Evolutionary conservation across 2,113 vertebrate genomes (phyloP), one percentile per base, ranked within the genome.

Genomic region (Pollimyrus isidori): DNA sequence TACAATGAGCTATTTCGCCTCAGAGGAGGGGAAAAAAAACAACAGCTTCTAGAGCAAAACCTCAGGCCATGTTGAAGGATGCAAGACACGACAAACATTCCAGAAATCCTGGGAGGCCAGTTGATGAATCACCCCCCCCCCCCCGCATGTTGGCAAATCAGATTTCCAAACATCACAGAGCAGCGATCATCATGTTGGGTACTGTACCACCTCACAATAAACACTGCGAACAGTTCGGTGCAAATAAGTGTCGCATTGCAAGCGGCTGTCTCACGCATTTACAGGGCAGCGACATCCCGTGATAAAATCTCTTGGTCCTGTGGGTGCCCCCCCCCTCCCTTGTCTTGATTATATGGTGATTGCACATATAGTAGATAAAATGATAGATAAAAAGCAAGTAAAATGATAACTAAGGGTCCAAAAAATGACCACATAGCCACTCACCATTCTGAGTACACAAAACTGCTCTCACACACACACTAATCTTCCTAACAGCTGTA

Each of bases 1-100:
- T 89, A 89, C 21, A 89, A 76, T 89, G 92, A 93, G 91, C 91
- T 80, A 88, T 80, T 88, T 56, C 39, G 49, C 23, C 35, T 19
- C 23, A 35, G 7, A 49, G 26, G 11, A n/a, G 10, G 11, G 13
- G 6, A 50, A 17, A 30, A 48, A 7, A n/a, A 1, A 23, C 19
- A 6, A 49, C 49, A 53, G 85, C 82, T 42, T 17, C 42, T 23
- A 46, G 21, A 3, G 82, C 7, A 23, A 46, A 23, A 84, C 82
- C 82, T 45, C 2, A 84, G 23, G 23, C 7, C 23, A 6, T 62
- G 56, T n/a, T 62, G 23, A 23, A n/a, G 56, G 56, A 62, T 3
- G 23, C 7, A 62, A 1, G 56, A 17, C 21, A 7, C n/a, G 35
- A 73, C 65, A 73, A 7, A 39, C 83, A 17, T 39, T 7, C 46